Base-by-base conservation (phyloP, 2,113 vertebrate genomes). In the Ptyas mucosa region DNA sequence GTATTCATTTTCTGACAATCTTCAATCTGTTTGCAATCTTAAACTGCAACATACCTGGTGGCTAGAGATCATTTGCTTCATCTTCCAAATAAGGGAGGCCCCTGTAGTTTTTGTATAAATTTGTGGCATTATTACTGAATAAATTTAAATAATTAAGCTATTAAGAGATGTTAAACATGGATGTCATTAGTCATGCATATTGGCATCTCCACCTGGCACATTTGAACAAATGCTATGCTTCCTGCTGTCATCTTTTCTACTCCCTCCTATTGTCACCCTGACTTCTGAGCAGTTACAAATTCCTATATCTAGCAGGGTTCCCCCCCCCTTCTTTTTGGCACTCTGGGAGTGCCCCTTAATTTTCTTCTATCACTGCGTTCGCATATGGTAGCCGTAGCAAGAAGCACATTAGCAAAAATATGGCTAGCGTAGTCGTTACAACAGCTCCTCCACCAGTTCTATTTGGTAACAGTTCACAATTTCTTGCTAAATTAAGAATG, bases 1-100 rank as follows among this genome's bases (percentile, higher is more conserved):
- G 96, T 64, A 87, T 97, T 97, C 81, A 94, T 97, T 96, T 95
- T 96, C 87, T 86, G 54, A 95, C 90, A 89, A 64, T 97, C 96
- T 96, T 96, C 96, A 92, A 49, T 86, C 89, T 15, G 6, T 95
- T 95, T 95, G 90, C 95, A 3, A n/a, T 8, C 1, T 51, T 46
- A 46, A 89, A 89, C n/a, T 90, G 91, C 92, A 85, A 93, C 93
- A 89, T 57, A 57, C 89, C 1, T 81, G 69, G 34, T 21, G 34
- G 18, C 69, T 15, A 81, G 18, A 20, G 69, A 39, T 39, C 18
- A 39, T 81, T 61, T 21, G 2, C 43, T 43, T 87, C 81, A 11
- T 9, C 29, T n/a, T 18, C 69, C 24, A 18, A 57, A 75, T 34
- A 34, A 39, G 7, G 69, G 15, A 9, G 18, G n/a, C 2, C 18